phyloP scores from a whole-genome alignment of 2,113 vertebrate genomes.

The Cheirogaleus medius region DNA sequence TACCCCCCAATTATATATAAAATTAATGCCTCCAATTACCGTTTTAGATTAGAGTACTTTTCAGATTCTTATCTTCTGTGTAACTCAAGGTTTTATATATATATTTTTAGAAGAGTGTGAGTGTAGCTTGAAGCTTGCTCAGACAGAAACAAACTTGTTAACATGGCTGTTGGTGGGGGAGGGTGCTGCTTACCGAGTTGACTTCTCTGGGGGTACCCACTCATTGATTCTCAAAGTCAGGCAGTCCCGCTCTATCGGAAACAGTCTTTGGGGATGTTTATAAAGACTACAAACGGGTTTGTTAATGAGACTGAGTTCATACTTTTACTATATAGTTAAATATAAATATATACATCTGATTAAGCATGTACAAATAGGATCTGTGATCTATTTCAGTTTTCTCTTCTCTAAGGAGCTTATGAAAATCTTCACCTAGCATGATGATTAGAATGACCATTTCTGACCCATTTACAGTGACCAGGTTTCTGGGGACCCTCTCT shows the following conservation, averaged over 20 bases:
- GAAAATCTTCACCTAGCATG: background rate
- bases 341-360: background rate
- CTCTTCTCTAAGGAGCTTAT: background rate
- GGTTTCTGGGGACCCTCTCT: background rate
- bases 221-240: background rate
- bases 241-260: background rate
- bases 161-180: background rate
- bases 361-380: background rate
- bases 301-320: background rate
- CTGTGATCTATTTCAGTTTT: background rate
- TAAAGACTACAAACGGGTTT: background rate
- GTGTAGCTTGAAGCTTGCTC: background rate
- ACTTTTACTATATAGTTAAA: background rate
- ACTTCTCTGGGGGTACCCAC: background rate
- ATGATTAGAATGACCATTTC: background rate
- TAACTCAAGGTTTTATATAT: background rate
- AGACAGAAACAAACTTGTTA: conserved; percentile 2
- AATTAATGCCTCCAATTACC: conserved; percentile 27
- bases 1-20: conserved; percentile 50
- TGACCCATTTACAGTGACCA: background rate
- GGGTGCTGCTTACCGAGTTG: background rate
- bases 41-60: conserved; percentile 39
- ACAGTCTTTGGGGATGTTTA: background rate
- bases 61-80: conserved; percentile 47
- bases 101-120: background rate